Evolutionary conservation across 2,113 vertebrate species (phyloP), one percentile per base, ranked within the genome.

Genomic region (Aptenodytes patagonicus): DNA sequence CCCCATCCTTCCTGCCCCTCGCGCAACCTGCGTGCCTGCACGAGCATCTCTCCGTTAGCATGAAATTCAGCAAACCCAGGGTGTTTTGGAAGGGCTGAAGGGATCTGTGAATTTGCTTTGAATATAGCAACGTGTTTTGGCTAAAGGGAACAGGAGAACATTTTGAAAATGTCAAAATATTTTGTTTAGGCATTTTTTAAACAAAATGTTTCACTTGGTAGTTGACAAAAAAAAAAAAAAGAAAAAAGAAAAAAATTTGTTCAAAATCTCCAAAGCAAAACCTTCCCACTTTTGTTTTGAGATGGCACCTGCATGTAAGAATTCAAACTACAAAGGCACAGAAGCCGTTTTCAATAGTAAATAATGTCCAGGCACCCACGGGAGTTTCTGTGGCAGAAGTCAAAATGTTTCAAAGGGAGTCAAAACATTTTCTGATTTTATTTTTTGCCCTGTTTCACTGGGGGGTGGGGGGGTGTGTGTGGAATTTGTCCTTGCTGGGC

Each of bases 151-250:
- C 82, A 88, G 80, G 46, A 90, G 90, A 97, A 97, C 92, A 95
- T 94, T 96, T 94, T 95, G 87, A 95, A 94, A 83, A 76, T 90
- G 96, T 97, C 96, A 97, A 97, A 97, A 97, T 96, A 97, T 97
- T 97, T 94, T 96, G 90, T 91, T 96, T 85, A 91, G 92, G 75
- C 92, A 32, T 94, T 95, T 97, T 96, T 93, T 87, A 57, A 94
- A 93, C 95, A 96, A 95, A 94, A 95, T 95, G 92, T 93, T 96
- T 95, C 75, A 7, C 78, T 94, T 46, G 34, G 70, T 93, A 55
- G 84, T 83, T 97, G 95, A 94, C 84, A 84, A 72, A 92, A 90
- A 58, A 57, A 31, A 12, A 38, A 47, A 31, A 57, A 38, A 21
- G 7, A 28, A 81, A 46, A 46, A 16, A 12, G 6, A 57, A 81